Evolutionary conservation across 2,113 vertebrate species (phyloP).

Genomic region (Zootoca vivipara): DNA sequence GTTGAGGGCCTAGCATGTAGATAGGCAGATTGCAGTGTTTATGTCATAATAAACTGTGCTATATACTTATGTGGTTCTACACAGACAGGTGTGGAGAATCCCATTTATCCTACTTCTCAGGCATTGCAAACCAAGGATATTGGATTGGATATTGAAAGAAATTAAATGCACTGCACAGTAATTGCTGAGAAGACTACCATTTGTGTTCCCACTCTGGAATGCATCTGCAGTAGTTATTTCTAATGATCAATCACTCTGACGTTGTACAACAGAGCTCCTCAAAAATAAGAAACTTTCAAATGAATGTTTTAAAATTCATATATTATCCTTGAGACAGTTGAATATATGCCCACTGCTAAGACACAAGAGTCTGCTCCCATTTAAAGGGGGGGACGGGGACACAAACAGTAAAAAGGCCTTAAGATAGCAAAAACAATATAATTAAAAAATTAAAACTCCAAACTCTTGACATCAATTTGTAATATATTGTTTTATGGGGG

Average conservation of each 20-base stretch:
- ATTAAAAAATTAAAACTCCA: slow-evolving; percentile 36
- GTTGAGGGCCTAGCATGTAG: no score
- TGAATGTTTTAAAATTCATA: slow-evolving; percentile 28
- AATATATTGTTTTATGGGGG: not conserved
- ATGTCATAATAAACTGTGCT: not conserved
- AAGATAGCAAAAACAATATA: slow-evolving; percentile 32
- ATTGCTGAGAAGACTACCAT: not conserved
- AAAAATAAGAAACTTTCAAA: slow-evolving; percentile 9
- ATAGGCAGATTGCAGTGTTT: not conserved
- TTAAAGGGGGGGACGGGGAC: slow-evolving; percentile 8
- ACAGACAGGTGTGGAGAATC: not conserved
- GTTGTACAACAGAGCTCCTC: not conserved
- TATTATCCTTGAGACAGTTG: slow-evolving; percentile 8
- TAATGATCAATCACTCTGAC: not conserved
- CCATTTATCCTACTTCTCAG: not conserved
- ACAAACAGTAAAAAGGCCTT: not conserved
- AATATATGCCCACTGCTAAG: not conserved
- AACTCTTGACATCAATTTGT: slow-evolving; percentile 37
- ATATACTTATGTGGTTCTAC: not conserved
- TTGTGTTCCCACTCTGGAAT: not conserved
- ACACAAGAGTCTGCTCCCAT: slow-evolving; percentile 28
- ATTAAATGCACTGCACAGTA: not conserved
- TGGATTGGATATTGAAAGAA: not conserved
- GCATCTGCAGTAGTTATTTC: not conserved
- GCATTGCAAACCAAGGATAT: not conserved